These are phyloP conservation scores for Ruditapes philippinarum DNA, from an alignment of 1,140 invertebrate species.

Conservation along the genomic window DNA sequence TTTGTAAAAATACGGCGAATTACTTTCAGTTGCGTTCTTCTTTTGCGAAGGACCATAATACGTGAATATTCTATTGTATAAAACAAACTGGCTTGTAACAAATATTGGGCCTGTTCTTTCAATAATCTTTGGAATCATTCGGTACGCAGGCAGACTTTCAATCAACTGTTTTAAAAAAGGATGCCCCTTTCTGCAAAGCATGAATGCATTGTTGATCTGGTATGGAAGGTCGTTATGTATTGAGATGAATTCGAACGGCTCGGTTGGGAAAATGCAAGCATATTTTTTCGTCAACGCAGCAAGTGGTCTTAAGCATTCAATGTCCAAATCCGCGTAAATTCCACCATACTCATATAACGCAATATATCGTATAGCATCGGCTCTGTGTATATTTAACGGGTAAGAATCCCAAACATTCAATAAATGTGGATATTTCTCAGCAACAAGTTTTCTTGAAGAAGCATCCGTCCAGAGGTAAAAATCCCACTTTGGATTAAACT, in stretches of 20 bases:
- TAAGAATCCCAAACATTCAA: conserved; percentile 76
- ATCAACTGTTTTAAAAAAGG: conserved; percentile 74
- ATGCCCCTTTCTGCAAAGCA: no score
- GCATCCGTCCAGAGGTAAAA: conserved; percentile 83
- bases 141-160: conserved; percentile 70
- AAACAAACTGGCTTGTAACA: conserved; percentile 70
- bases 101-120: conserved; percentile 79
- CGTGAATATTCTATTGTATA: conserved; percentile 62
- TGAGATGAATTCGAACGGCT: conserved; percentile 78
- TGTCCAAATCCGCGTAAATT: conserved; percentile 81
- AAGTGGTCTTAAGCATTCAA: conserved; percentile 75
- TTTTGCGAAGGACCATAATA: not conserved
- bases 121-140: conserved; percentile 72
- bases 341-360: no score
- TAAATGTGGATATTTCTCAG: conserved; percentile 73
- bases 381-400: conserved; percentile 68
- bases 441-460: conserved; percentile 72
- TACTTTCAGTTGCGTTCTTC: not conserved
- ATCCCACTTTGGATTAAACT: conserved; percentile 78
- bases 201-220: no score
- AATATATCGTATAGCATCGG: conserved; percentile 80
- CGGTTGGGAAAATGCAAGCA: conserved; percentile 77
- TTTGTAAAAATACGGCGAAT: not conserved
- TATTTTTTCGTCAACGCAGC: conserved; percentile 71
- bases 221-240: no score